These are phyloP conservation scores for Marronus borbonicus DNA, from an alignment of 2,888 invertebrate species.

Conservation along the genomic window DNA sequence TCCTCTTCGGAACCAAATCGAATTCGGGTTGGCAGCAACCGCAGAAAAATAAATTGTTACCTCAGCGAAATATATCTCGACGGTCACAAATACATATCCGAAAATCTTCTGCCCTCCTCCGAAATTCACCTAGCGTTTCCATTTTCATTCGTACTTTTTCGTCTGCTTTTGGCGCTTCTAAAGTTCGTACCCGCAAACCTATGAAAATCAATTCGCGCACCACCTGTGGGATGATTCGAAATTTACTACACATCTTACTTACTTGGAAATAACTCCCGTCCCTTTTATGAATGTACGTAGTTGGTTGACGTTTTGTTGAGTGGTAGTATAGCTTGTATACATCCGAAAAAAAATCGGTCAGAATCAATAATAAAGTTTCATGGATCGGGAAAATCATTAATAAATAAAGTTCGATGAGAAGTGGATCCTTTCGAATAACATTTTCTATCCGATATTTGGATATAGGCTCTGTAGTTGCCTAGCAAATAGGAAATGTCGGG, in stretches of 20 bases:
- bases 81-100: constrained; percentile 53
- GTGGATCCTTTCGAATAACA: background rate
- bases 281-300: constrained; percentile 33
- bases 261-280: background rate
- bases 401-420: background rate
- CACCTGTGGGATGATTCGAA: constrained; percentile 56
- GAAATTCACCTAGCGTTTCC: constrained; percentile 50
- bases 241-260: constrained; percentile 11
- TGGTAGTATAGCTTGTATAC: constrained; percentile 10
- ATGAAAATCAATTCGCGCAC: constrained; percentile 60
- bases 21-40: constrained; percentile 57
- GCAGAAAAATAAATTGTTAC: constrained; percentile 60
- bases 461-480: too few relatives aligned
- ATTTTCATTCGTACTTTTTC: constrained; percentile 55
- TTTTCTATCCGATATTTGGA: background rate
- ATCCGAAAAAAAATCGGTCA: background rate
- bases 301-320: constrained; percentile 24
- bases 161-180: constrained; percentile 34
- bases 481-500: too few relatives aligned
- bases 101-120: constrained; percentile 51
- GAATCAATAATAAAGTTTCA: constrained; percentile 37
- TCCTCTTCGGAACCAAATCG: constrained; percentile 55
- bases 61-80: constrained; percentile 60
- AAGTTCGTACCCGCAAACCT: constrained; percentile 54
- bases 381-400: background rate